Evolutionary conservation across 2,797 vertebrate genomes (phyloP), one percentile per base, ranked within the genome.

Genomic region (Pteropus rufus): DNA sequence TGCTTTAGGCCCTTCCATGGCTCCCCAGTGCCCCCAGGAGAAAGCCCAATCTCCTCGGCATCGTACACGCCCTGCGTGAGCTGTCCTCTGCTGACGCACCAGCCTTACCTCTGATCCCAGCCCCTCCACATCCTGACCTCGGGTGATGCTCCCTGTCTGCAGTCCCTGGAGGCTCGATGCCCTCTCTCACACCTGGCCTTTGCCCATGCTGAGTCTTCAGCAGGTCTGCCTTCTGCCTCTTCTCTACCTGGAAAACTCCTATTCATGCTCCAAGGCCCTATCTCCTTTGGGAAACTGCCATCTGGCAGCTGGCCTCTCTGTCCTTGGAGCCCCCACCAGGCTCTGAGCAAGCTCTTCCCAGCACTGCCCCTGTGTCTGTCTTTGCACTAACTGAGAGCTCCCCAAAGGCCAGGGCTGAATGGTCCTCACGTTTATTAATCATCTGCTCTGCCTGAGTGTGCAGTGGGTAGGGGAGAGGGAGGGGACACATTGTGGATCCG

Each of bases 151-250:
- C 44, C 21, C 12, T 5, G 6, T 10, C 52, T 46, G 54, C 44
- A 12, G 34, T 29, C 16, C 19, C 56, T 3, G 8, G 7, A 12
- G 41, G 67, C 31, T 18, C 0, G 11, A 3, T 31, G 29, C 9
- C 24, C 23, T 31, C n/a, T 18, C 56, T 58, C 26, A 54, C 58
- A 29, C 64, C 72, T 49, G 89, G n/a, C 5, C 54, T 79, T 39
- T 24, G 60, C 19, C 31, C 52, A 7, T 0, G 1, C 19, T 10
- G 39, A 52, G 44, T 23, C 64, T 60, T 58, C 60, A 46, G 39
- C 44, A 72, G 44, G 7, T 56, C 8, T 6, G 21, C 69, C 82
- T 91, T 39, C 58, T 65, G 31, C 49, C 77, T 46, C 72, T 36
- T 31, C 26, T 77, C 86, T 58, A 34, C 23, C 24, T 19, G 31